Evolutionary conservation across 2,797 vertebrate species (phyloP).

Genomic region (Eurystomus glaucurus): DNA sequence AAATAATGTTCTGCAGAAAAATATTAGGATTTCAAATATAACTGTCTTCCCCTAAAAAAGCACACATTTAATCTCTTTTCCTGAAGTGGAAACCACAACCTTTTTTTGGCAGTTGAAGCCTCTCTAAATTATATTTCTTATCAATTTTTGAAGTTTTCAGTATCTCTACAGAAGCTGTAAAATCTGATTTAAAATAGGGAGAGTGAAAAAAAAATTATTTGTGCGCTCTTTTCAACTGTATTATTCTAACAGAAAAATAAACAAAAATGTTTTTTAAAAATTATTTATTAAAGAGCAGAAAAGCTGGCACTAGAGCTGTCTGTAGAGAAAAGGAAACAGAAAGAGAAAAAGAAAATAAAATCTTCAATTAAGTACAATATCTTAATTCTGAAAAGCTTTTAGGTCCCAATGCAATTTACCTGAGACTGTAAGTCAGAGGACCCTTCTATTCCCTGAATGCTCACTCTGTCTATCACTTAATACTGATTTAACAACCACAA

Average conservation of each 20-base stretch:
- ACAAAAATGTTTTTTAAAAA: background rate
- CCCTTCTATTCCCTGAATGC: constrained; percentile 4
- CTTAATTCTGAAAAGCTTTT: constrained; percentile 14
- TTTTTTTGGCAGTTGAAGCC: background rate
- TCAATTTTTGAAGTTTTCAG: background rate
- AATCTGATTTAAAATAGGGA: background rate
- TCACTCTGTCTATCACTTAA: constrained; percentile 36
- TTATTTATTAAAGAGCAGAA: background rate
- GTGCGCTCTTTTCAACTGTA: background rate
- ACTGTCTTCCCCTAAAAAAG: background rate
- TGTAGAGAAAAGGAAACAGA: background rate
- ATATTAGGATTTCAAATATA: background rate
- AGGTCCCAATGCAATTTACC: background rate
- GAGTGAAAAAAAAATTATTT: background rate
- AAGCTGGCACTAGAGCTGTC: rapidly evolving
- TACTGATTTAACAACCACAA: constrained; percentile 58
- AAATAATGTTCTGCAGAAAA: background rate
- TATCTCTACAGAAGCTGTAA: background rate
- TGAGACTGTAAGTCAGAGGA: background rate
- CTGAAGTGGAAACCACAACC: background rate
- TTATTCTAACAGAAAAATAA: background rate
- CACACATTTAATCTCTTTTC: background rate
- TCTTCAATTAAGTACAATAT: background rate
- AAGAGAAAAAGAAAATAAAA: background rate
- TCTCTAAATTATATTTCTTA: background rate